phyloP scores from a whole-genome alignment of 2,888 invertebrate species.

The Branchipolynoe longqiensis region DNA sequence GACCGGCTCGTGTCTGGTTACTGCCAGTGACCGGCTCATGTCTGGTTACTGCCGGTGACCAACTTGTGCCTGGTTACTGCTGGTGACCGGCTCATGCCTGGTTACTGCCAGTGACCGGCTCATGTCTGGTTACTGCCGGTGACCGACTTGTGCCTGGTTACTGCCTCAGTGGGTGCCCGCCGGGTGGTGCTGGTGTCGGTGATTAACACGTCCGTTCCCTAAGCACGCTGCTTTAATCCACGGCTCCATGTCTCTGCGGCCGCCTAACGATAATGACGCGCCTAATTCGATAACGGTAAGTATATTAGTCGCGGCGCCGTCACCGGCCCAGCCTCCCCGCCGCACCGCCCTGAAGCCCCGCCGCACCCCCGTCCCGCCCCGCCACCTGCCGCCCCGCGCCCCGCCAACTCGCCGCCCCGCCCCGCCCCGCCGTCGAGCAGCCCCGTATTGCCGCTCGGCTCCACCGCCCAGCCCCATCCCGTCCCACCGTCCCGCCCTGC shows the following conservation, averaged over 20 bases:
- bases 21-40: too few species aligned
- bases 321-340: slow-evolving; percentile 17
- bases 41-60: too few species aligned
- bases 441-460: too few species aligned
- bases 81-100: too few species aligned
- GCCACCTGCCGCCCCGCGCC: not conserved
- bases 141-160: too few species aligned
- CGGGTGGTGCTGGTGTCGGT: slow-evolving; percentile 7
- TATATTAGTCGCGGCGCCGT: slow-evolving; percentile 23
- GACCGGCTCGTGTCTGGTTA: too few species aligned
- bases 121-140: too few species aligned
- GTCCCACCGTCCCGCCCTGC: not conserved
- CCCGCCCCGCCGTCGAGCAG: not conserved
- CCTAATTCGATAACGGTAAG: slow-evolving; percentile 48
- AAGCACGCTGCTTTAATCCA: slow-evolving; percentile 39
- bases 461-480: too few species aligned
- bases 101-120: too few species aligned
- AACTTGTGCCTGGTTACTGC: too few species aligned
- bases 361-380: not conserved
- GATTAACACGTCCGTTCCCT: slow-evolving; percentile 47
- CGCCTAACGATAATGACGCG: slow-evolving; percentile 51
- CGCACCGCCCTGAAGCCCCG: not conserved
- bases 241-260: not conserved
- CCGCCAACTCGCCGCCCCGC: not conserved
- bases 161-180: too few species aligned